Percentiles rank a stretch among this genome's conserved stretches.
phyloP scores from a whole-genome alignment of 2,113 vertebrate genomes.

The Nicator chloris region DNA sequence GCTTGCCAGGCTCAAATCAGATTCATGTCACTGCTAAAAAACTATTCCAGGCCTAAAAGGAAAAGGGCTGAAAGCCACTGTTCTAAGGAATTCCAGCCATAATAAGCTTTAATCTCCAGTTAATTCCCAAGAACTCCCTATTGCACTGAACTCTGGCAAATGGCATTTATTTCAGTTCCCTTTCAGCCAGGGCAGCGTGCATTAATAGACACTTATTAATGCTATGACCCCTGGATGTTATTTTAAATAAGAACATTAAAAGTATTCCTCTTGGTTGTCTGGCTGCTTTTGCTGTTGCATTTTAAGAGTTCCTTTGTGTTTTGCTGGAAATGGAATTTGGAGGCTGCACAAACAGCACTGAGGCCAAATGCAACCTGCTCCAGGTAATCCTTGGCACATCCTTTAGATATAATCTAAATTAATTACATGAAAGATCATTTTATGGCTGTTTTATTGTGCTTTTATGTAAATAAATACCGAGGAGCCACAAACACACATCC shows the following conservation, averaged over 20 bases:
- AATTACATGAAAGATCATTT: conserved; percentile 1
- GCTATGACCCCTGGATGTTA: background rate
- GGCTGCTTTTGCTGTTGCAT: background rate
- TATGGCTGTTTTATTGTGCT: background rate
- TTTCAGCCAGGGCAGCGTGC: background rate
- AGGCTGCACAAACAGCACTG: background rate
- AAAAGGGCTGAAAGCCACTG: background rate
- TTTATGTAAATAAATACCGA: background rate
- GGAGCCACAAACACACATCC: background rate
- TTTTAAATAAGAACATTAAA: background rate
- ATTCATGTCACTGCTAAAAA: background rate
- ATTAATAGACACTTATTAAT: background rate
- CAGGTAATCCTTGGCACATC: background rate
- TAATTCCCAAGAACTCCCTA: background rate
- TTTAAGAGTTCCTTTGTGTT: background rate
- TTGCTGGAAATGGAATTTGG: background rate
- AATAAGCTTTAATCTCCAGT: background rate
- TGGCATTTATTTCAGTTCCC: background rate
- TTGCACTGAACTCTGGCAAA: background rate
- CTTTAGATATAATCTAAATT: background rate
- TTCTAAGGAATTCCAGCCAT: background rate
- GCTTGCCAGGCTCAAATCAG: background rate
- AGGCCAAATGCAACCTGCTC: background rate
- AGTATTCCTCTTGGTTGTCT: background rate
- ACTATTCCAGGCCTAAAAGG: background rate